These are phyloP conservation scores for Morbakka virulenta DNA, from an alignment of 30 jellyfish, hydroid and myxozoan genomes.

Conservation along the genomic window DNA sequence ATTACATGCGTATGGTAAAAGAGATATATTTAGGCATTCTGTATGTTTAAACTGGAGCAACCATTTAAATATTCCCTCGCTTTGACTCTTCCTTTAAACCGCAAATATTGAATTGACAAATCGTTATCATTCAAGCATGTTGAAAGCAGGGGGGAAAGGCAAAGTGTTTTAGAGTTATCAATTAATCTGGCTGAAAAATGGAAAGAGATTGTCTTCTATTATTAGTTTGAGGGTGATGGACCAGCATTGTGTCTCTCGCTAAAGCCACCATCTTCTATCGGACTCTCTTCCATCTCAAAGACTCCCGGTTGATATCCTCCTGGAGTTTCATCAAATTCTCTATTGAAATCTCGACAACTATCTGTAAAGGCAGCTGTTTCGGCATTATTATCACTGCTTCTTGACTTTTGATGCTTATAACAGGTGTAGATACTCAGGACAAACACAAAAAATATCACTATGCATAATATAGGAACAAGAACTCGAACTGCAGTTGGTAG, in stretches of 20 bases:
- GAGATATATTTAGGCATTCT: too few species aligned
- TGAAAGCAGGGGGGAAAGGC: too few species aligned
- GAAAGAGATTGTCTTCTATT: too few species aligned
- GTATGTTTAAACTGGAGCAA: too few species aligned
- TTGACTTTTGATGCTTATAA: not conserved
- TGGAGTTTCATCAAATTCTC: not conserved
- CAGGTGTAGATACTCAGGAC: not conserved
- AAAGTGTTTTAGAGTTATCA: too few species aligned
- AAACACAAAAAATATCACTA: not conserved
- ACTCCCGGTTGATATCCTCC: not conserved
- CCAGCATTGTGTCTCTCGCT: not conserved
- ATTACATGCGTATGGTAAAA: too few species aligned
- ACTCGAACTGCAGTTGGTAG: not conserved
- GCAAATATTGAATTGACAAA: too few species aligned
- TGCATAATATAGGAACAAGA: not conserved
- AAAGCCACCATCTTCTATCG: not conserved
- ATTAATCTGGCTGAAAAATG: too few species aligned
- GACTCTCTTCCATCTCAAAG: not conserved
- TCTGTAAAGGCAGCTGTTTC: not conserved
- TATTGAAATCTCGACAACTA: not conserved
- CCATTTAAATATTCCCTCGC: too few species aligned
- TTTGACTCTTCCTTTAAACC: too few species aligned
- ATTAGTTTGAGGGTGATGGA: not conserved
- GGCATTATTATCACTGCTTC: not conserved
- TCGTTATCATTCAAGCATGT: too few species aligned